Conservation (phyloP, 1,140 invertebrate genomes). For the Heliconius melpomene region DNA sequence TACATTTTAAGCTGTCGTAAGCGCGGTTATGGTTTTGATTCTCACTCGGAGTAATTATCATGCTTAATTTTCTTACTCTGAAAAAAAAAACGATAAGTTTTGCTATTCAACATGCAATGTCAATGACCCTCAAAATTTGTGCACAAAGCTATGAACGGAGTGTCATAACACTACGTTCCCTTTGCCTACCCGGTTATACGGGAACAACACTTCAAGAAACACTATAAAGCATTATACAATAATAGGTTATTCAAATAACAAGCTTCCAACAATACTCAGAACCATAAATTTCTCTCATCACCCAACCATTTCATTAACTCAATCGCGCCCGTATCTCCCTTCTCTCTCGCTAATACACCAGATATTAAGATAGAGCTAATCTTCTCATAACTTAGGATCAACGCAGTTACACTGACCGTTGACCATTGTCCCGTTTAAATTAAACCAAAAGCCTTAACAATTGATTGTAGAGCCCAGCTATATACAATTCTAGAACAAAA, state of each 20-base stretch:
- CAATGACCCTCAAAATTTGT: too few species aligned
- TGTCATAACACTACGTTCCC: too few species aligned
- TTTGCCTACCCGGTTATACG: too few species aligned
- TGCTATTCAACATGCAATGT: too few species aligned
- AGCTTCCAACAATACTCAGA: neutral
- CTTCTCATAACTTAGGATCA: slow-evolving; percentile 79
- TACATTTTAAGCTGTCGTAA: too few species aligned
- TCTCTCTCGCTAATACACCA: slow-evolving; percentile 68
- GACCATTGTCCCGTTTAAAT: slow-evolving; percentile 80
- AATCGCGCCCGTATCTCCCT: slow-evolving; percentile 60
- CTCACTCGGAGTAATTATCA: too few species aligned
- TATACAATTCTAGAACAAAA: neutral
- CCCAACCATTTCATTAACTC: slow-evolving; percentile 50
- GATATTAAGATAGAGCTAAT: slow-evolving; percentile 80
- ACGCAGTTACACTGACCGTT: slow-evolving; percentile 63
- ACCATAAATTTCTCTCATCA: slow-evolving; percentile 28
- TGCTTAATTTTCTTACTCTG: too few species aligned
- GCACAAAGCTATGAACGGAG: too few species aligned
- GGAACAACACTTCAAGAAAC: neutral
- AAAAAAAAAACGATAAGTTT: too few species aligned
- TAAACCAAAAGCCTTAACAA: slow-evolving; percentile 65
- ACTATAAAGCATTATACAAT: neutral
- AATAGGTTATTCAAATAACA: neutral
- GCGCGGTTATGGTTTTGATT: too few species aligned
- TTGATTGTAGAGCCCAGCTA: slow-evolving; percentile 46